phyloP scores from a whole-genome alignment of 2,888 invertebrate genomes.

The Dryobotodes eremita region DNA sequence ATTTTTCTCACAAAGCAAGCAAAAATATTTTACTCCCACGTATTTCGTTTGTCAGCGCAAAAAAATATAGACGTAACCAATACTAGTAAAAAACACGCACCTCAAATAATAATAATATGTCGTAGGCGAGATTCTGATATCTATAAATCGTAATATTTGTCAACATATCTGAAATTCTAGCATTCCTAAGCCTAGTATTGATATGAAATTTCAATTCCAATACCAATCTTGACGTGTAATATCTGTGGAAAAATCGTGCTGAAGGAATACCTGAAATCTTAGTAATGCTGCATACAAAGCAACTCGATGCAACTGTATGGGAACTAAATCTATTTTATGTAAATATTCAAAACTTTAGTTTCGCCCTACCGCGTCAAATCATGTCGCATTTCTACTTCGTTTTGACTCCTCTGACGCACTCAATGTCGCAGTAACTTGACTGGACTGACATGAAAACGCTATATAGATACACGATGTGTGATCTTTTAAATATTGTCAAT shows the following conservation, averaged over 20 bases:
- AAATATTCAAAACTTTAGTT: too few relatives aligned
- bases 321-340: neutral
- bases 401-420: too few relatives aligned
- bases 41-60: conserved; percentile 27
- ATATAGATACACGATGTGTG: too few relatives aligned
- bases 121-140: conserved; percentile 31
- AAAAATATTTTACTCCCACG: conserved; percentile 32
- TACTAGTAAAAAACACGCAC: conserved; percentile 18
- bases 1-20: conserved; percentile 18
- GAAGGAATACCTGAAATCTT: conserved; percentile 35
- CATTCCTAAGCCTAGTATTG: conserved; percentile 24
- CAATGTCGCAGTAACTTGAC: too few relatives aligned
- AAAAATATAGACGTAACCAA: conserved; percentile 16
- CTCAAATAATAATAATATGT: conserved; percentile 39
- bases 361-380: too few relatives aligned
- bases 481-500: too few relatives aligned
- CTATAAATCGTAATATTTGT: conserved; percentile 29
- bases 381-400: too few relatives aligned
- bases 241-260: conserved; percentile 18
- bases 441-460: too few relatives aligned
- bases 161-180: conserved; percentile 27
- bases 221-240: conserved; percentile 22
- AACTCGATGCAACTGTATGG: neutral
- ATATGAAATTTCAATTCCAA: conserved; percentile 52
- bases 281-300: neutral